Conservation (phyloP, 2,113 vertebrate species). For the Plecotus auritus region DNA sequence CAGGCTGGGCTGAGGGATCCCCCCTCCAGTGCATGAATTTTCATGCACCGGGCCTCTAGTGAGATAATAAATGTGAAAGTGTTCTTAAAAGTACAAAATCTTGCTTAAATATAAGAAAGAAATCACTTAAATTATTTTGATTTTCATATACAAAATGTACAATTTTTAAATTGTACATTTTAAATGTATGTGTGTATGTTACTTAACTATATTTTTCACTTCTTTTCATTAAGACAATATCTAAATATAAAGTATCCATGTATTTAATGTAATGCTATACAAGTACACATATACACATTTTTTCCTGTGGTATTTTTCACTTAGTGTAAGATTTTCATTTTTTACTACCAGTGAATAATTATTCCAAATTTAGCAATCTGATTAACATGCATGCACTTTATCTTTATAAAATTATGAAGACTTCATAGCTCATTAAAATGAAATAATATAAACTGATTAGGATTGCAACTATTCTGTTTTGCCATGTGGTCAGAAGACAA, state of each 20-base stretch:
- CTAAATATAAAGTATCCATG: not conserved
- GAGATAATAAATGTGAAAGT: not conserved
- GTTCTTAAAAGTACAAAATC: conserved; percentile 20
- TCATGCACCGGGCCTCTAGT: not conserved
- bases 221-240: not conserved
- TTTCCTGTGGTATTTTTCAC: not conserved
- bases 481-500: conserved; percentile 8
- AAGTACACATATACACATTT: not conserved
- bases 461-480: conserved; percentile 26
- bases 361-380: conserved; percentile 2
- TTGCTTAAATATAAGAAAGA: not conserved
- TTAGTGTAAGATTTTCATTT: not conserved
- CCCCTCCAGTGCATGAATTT: no score
- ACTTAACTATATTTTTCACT: not conserved
- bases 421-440: conserved; percentile 47
- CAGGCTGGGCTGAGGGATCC: no score
- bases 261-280: not conserved
- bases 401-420: conserved; percentile 29
- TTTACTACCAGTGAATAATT: conserved; percentile 4
- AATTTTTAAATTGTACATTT: not conserved
- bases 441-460: conserved; percentile 38
- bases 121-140: not conserved
- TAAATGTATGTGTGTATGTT: not conserved
- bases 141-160: not conserved
- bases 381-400: not conserved